A percentile compares a stretch with the other conserved stretches of the same genome.
Conservation (phyloP, 2,113 vertebrate species). For the Sorex araneus region DNA sequence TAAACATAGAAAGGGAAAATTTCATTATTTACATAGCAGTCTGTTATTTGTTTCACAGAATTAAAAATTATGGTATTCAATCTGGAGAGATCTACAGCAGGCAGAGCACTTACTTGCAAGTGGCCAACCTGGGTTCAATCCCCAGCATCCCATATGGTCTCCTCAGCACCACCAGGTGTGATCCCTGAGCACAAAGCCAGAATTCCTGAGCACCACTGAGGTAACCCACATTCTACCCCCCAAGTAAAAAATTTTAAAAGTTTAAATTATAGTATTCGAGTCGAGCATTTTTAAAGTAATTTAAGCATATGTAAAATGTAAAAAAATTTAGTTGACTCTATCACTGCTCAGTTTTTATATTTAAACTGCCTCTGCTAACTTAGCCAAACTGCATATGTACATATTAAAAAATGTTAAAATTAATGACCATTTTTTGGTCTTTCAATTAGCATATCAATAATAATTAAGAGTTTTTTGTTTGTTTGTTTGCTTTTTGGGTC, state of each 20-base stretch:
- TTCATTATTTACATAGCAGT: background rate
- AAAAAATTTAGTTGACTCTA: background rate
- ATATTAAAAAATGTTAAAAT: slow-evolving; percentile 19
- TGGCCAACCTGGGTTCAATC: no score
- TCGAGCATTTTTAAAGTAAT: slow-evolving; percentile 32
- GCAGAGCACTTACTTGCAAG: no score
- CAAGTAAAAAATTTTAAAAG: background rate
- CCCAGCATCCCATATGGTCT: no score
- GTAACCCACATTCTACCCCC: background rate
- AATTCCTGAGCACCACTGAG: no score
- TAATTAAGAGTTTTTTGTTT: no score
- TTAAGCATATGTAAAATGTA: slow-evolving; percentile 35
- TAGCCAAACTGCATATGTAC: background rate
- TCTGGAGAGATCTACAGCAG: no score
- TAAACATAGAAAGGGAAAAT: background rate
- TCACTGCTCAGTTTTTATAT: background rate
- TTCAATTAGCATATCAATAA: no score
- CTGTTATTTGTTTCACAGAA: slow-evolving; percentile 18
- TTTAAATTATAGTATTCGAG: background rate
- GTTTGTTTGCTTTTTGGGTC: no score
- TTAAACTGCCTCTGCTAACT: background rate
- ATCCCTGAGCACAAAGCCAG: no score
- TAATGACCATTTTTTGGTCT: background rate
- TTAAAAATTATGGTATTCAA: slow-evolving; percentile 38
- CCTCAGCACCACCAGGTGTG: no score